A percentile compares a stretch with the other conserved stretches of the same genome.
phyloP scores from a whole-genome alignment of 2,113 vertebrate species.

The Neofelis nebulosa region DNA sequence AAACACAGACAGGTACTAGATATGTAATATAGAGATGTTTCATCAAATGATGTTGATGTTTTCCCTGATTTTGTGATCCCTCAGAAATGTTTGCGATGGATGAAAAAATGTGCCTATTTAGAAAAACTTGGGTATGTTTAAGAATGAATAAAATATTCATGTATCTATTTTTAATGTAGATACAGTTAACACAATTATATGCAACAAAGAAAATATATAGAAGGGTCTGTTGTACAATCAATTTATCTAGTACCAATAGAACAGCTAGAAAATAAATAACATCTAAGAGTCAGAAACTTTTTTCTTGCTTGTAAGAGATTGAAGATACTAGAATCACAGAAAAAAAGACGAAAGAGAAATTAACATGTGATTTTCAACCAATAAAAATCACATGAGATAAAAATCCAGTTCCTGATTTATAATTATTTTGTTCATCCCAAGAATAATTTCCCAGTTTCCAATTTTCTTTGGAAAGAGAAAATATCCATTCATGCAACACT shows the following conservation, averaged over 20 bases:
- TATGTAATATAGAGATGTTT: neutral
- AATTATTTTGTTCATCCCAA: constrained; percentile 4
- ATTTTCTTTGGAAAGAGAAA: constrained; percentile 10
- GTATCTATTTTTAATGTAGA: neutral
- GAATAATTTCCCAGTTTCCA: constrained; percentile 19
- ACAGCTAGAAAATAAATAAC: neutral
- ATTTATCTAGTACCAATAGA: neutral
- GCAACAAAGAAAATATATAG: neutral
- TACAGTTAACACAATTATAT: neutral
- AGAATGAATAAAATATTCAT: neutral
- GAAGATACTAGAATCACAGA: neutral
- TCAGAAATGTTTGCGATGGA: neutral
- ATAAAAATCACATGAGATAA: neutral
- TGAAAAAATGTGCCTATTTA: neutral
- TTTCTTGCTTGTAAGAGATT: neutral
- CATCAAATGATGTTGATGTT: neutral
- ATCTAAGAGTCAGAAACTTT: neutral
- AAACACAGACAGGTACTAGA: neutral
- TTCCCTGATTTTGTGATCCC: neutral
- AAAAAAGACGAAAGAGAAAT: constrained; percentile 20
- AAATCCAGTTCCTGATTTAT: neutral
- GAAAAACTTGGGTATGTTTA: neutral
- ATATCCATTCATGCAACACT: neutral
- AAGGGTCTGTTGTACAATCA: neutral
- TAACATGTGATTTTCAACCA: neutral